A percentile compares a stretch with the other conserved stretches of the same genome.
These are phyloP conservation scores for Coreius guichenoti DNA, from an alignment of 2,797 vertebrate species.

Conservation along the genomic window DNA sequence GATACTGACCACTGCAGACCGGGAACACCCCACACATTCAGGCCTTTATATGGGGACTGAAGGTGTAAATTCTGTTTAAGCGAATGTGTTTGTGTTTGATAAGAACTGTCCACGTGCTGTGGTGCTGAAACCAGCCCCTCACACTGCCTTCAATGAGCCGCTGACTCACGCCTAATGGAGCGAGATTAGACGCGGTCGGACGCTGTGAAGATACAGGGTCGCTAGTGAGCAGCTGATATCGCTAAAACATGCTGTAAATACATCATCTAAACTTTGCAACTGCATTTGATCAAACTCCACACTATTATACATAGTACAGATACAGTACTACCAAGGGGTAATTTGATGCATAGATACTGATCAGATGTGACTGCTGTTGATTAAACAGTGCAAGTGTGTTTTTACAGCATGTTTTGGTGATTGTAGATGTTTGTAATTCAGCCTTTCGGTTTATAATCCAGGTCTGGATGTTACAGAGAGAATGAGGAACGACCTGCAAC, in stretches of 20 bases:
- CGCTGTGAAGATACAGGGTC: background rate
- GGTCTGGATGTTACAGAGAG: background rate
- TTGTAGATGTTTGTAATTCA: background rate
- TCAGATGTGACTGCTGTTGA: background rate
- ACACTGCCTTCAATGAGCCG: constrained; percentile 44
- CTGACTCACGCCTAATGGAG: constrained; percentile 41
- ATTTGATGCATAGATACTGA: background rate
- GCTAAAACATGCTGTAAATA: constrained; percentile 15
- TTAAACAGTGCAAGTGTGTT: background rate
- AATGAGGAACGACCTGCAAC: background rate
- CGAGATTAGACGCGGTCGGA: constrained; percentile 31
- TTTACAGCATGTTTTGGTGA: background rate
- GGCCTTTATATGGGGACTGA: background rate
- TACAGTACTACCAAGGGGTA: background rate
- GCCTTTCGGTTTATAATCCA: background rate
- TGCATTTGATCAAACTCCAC: too few species aligned
- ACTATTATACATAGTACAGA: background rate
- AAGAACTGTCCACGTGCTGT: constrained; percentile 52
- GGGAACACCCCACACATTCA: too few species aligned
- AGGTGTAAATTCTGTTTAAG: background rate
- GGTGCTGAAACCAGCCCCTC: constrained; percentile 53
- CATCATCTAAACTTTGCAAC: background rate
- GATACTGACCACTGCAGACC: too few species aligned
- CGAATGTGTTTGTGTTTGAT: background rate
- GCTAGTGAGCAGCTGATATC: constrained; percentile 25